Evolutionary conservation across 1,140 invertebrate species (phyloP).

Genomic region (Euglossa dilemma): DNA sequence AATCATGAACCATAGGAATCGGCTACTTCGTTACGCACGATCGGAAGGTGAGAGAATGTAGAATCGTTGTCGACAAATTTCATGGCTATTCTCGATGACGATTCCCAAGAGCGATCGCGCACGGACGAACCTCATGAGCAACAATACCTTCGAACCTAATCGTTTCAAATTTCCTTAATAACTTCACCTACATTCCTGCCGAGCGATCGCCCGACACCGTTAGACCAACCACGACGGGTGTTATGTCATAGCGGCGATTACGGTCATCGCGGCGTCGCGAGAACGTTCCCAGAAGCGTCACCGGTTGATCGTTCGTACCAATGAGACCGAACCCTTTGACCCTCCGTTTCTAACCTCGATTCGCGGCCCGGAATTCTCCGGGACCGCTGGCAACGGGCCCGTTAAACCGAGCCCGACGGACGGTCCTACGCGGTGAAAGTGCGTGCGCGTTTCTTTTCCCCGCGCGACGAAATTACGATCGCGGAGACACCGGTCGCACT

Average conservation of each 20-base stretch:
- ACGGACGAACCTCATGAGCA: too few species aligned
- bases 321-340: constrained; percentile 25
- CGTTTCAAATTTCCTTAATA: not conserved
- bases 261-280: constrained; percentile 14
- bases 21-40: too few species aligned
- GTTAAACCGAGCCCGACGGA: not conserved
- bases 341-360: constrained; percentile 21
- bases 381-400: not conserved
- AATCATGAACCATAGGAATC: too few species aligned
- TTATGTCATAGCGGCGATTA: constrained; percentile 37
- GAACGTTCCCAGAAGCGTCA: constrained; percentile 34
- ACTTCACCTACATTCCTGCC: not conserved
- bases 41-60: too few species aligned
- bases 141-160: too few species aligned
- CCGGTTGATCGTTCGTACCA: not conserved
- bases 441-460: constrained; percentile 25
- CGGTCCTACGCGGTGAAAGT: constrained; percentile 28
- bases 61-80: too few species aligned
- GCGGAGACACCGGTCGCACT: not conserved
- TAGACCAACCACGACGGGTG: not conserved
- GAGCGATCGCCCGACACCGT: not conserved
- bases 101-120: too few species aligned
- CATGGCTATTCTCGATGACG: too few species aligned
- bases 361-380: constrained; percentile 6
- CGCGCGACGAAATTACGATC: constrained; percentile 17